phyloP scores from a whole-genome alignment of 2,888 invertebrate species.

The Metacarcinus magister region DNA sequence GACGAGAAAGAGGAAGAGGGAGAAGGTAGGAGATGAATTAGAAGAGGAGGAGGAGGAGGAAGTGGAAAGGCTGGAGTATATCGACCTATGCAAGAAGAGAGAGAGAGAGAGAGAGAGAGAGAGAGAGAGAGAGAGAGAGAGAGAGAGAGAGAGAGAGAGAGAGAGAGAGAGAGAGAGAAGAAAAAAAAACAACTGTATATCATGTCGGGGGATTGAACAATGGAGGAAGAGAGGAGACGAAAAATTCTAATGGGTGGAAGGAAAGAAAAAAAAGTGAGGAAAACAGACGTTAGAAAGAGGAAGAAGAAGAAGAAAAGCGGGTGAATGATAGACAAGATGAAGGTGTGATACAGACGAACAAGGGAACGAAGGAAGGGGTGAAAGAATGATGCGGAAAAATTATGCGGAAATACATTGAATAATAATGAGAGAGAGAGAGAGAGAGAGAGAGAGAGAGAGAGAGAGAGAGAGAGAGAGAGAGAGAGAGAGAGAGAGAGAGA shows the following conservation, averaged over 20 bases:
- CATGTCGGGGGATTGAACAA: neutral
- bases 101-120: neutral
- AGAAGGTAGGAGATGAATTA: neutral
- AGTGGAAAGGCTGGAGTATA: neutral
- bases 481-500: neutral
- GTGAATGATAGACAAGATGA: neutral
- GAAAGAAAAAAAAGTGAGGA: neutral
- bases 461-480: no score
- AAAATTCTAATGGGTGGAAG: neutral
- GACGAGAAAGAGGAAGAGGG: neutral
- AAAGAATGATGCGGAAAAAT: neutral
- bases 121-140: conserved; percentile 50
- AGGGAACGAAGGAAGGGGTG: neutral
- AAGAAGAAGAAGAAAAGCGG: neutral
- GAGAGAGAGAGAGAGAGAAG: conserved; percentile 54
- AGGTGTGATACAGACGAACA: neutral
- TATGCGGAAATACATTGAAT: no score
- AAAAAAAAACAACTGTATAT: no score
- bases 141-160: conserved; percentile 52
- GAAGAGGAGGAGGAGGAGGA: neutral
- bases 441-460: no score
- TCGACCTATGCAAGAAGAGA: neutral
- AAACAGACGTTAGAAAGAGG: neutral
- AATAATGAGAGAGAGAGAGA: no score
- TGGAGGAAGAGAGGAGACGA: conserved; percentile 8